Base-by-base conservation (phyloP, 1,140 invertebrate genomes). In the Danaus plexippus region DNA sequence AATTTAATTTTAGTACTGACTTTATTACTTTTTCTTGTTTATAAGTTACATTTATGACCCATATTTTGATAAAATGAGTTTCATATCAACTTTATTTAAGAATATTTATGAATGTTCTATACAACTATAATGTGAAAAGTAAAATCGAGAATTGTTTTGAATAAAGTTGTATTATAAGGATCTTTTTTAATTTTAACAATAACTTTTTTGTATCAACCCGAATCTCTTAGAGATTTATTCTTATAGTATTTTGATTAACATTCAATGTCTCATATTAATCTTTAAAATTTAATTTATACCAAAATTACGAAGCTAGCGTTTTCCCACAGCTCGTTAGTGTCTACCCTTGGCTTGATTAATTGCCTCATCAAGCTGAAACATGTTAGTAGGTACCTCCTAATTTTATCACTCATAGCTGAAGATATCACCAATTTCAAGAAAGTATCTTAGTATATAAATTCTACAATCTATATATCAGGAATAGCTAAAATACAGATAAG, bases 1-100 rank as follows among this genome's bases (percentile, higher is more conserved):
- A 54, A 59, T 59, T 59, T 59, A 54, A 59, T 52, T 55, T 60
- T 47, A 22, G 43, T 60, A 60, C 43, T 54, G 47, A 47, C 43
- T 59, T 59, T 52, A 60, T 60, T 60, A 54, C 43, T 32, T 51
- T 51, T 60, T 46, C 47, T 49, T 43, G 46, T 59, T 59, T 44
- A 54, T 47, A 48, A n/a, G 10, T 11, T n/a, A 43, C 15, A 55
- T 15, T 47, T 48, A 15, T 18, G 15, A 9, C 32, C 40, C 6
- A 48, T 54, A 54, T 54, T 46, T 54, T 32, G 22, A 32, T 32
- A 32, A 32, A 32, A 32, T 32, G 22, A 32, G 22, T 32, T 32
- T 32, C 22, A 32, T 32, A 32, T 32, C 22, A 32, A 32, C 0
- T 32, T 32, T 8, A 32, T 32, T 32, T 32, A 32, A 32, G 22